Base-by-base conservation (phyloP, 2,797 vertebrate genomes). In the Parauchenoglanis punctatus region DNA sequence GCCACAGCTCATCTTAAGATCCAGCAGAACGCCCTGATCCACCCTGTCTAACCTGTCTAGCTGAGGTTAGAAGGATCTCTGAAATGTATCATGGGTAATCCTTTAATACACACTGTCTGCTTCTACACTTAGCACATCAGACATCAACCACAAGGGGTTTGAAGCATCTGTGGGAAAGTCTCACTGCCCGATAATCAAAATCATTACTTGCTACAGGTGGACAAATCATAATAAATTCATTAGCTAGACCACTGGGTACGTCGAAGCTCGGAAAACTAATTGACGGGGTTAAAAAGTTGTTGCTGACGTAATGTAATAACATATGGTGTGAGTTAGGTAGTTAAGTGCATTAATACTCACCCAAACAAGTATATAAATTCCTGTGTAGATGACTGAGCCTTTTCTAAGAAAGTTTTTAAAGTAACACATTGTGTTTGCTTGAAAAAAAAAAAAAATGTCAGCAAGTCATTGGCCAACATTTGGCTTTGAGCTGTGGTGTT, bases 21-120 rank as follows among this genome's bases (percentile, higher is more conserved):
- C 77, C 54, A 70, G 11, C 54, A 44, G 59, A 81, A 65, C 8
- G 31, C 56, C 83, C 72, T 76, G 78, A 86, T 75, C 81, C 81
- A 77, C 72, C 72, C 82, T 68, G 59, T 65, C 81, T 20, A 75
- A 73, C 70, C 70, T 83, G 61, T 87, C 63, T 72, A 59, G 28
- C 83, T 81, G 61, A 84, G 63, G 73, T 84, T 83, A 44, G 63
- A 85, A 35, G 56, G 56, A 54, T 80, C 56, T 28, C 11, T 80
- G 76, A 81, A 65, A 65, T 49, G 65, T 10, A 63, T 70, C 87
- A 52, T 15, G 54, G 56, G 46, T 88, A 85, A 88, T 54, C 75
- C 83, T 54, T 88, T 85, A 85, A 88, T 88, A 40, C 83, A n/a
- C 54, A 54, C 83, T 85, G 83, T 88, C 83, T 88, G 72, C 72